These are phyloP conservation scores for Trichonephila clavata DNA, from an alignment of 1,140 invertebrate species.

Conservation along the genomic window DNA sequence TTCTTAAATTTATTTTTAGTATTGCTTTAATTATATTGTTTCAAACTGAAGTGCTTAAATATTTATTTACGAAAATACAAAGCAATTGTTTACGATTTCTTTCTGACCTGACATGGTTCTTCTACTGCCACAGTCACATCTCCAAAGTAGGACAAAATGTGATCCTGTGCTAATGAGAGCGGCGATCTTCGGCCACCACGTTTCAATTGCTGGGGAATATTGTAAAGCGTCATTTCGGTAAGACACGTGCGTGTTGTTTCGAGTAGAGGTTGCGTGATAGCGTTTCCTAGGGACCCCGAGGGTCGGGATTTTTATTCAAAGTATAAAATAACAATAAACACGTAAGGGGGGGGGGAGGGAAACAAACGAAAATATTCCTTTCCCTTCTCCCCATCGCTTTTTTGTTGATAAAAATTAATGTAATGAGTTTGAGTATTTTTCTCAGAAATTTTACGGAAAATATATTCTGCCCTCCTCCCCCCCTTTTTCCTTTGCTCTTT, in stretches of 20 bases:
- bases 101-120: too few relatives aligned
- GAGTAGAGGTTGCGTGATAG: conserved; percentile 25
- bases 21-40: too few relatives aligned
- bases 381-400: background rate
- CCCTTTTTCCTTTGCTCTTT: background rate
- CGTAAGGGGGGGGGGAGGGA: background rate
- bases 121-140: too few relatives aligned
- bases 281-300: background rate
- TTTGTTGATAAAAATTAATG: background rate
- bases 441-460: background rate
- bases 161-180: background rate
- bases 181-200: background rate
- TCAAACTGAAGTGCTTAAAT: too few relatives aligned
- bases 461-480: background rate
- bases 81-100: too few relatives aligned
- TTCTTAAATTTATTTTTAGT: too few relatives aligned
- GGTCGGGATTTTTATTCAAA: conserved; percentile 41
- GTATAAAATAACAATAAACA: conserved; percentile 20
- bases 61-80: too few relatives aligned
- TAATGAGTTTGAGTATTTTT: background rate
- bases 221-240: background rate
- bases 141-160: too few relatives aligned
- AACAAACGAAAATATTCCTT: background rate
- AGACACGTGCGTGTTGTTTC: conserved; percentile 6
- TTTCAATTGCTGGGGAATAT: background rate